Base-by-base conservation (phyloP, 1,140 invertebrate genomes). In the Aphidius gifuensis region DNA sequence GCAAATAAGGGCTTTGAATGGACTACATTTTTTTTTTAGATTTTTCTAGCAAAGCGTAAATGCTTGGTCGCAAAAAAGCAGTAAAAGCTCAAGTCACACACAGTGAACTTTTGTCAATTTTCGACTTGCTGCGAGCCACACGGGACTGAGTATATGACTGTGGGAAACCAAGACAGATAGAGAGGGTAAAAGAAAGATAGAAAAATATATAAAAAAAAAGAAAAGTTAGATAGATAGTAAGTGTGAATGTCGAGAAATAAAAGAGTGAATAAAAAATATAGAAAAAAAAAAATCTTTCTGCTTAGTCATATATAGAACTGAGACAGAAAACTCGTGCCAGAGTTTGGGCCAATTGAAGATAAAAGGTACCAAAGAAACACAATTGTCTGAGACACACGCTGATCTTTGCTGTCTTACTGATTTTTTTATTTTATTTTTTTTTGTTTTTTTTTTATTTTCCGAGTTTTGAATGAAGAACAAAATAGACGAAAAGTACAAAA, bases 31-130 rank as follows among this genome's bases (percentile, higher is more conserved):
- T 46, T 61, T 56, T 65, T 66, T 71, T 61, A 60, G 67, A 70
- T 71, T 3, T 32, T 72, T 71, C 65, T 55, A 67, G 64, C 59
- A 69, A 62, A 61, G 54, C 58, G 63, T 58, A 71, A 65, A 69
- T 66, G 61, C 60, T 42, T 58, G 54, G 11, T 32, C 44, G n/a
- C 2, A 32, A 32, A 32, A 57, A 7, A 49, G 39, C 8, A 21
- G 49, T 32, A 23, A 48, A 50, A 32, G 43, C 58, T 55, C 48
- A 50, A 50, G 48, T 50, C 49, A 32, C 46, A 50, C 49, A 50
- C 49, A 50, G 49, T 43, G 44, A 32, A 58, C 58, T 68, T 65
- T 70, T 61, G 65, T 68, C 69, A 68, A 69, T 69, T 69, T 68
- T 67, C 63, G 55, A 61, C 60, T 65, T 64, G 61, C 64, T 54